Evolutionary conservation across 2,888 invertebrate species (phyloP), one percentile per base, ranked within the genome.

Genomic region (Stenodera caucasica): DNA sequence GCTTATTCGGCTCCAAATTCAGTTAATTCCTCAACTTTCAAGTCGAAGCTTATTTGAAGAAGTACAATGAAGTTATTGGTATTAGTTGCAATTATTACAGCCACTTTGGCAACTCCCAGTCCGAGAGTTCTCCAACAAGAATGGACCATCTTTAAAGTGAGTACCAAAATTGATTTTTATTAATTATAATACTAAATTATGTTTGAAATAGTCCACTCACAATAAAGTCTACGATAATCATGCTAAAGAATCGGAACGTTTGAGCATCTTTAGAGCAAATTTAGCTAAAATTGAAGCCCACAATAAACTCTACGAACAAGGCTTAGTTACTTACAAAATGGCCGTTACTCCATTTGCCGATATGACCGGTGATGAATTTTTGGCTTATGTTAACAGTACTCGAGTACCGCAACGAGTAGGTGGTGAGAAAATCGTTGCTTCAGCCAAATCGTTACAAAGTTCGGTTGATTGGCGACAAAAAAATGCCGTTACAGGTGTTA

Each of bases 71-170:
- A n/a, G 18, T 7, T 37, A 2, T 11, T 58, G 12, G 14, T 51
- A 30, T 54, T 58, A 6, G 49, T 49, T 15, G 3, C 35, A 7
- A 54, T 49, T 21, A 8, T 40, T 6, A 11, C 3, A 40, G 18
- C 18, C 15, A 14, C 40, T 37, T 50, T 50, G 40, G 58, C 54
- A 14, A n/a, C 40, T 40, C 58, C 8, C 9, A 33, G 37, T 6
- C 54, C 7, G 30, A 18, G 21, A 4, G 11, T 18, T 15, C 11
- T 55, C 9, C 26, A 29, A 7, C 29, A 33, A 35, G 35, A 58
- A 55, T 58, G 55, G 55, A 11, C 21, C 12, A 33, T 29, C 26
- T 58, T 55, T 37, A 58, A 58, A 29, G 58, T 58, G 37, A 52
- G 26, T 9, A 8, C 14, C 3, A n/a, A n/a, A 23, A 70, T 69